Conservation (phyloP, 2,797 vertebrate species). For the Podarcis lilfordi region DNA sequence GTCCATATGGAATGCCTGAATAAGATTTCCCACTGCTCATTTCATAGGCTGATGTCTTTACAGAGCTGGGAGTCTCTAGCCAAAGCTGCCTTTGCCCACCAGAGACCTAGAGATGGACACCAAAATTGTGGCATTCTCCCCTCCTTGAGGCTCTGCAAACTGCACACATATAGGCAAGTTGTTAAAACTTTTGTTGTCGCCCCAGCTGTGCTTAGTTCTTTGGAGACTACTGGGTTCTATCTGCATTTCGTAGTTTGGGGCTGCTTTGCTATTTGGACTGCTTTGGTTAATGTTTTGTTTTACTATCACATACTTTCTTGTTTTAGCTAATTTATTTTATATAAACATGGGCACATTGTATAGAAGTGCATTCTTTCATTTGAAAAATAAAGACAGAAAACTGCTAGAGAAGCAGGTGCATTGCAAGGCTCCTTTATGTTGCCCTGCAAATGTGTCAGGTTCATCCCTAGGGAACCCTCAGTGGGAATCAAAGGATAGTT, state of each 20-base stretch:
- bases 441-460: background rate
- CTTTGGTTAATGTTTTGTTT: background rate
- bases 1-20: background rate
- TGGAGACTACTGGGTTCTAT: background rate
- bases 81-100: background rate
- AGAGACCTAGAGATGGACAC: background rate
- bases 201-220: background rate
- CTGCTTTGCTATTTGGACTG: background rate
- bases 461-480: background rate
- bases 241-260: background rate
- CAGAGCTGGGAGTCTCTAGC: background rate
- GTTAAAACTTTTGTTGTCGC: background rate
- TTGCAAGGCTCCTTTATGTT: background rate
- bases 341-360: background rate
- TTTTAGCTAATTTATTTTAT: background rate
- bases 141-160: background rate
- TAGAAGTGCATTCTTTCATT: background rate
- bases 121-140: background rate
- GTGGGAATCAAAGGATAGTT: conserved; percentile 15
- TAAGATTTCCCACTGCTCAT: background rate
- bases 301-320: background rate
- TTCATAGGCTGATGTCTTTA: background rate
- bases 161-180: background rate
- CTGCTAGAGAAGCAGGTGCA: background rate
- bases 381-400: background rate